Base-by-base conservation (phyloP, 2,888 invertebrate species). In the Tetheella fluctuosa region DNA sequence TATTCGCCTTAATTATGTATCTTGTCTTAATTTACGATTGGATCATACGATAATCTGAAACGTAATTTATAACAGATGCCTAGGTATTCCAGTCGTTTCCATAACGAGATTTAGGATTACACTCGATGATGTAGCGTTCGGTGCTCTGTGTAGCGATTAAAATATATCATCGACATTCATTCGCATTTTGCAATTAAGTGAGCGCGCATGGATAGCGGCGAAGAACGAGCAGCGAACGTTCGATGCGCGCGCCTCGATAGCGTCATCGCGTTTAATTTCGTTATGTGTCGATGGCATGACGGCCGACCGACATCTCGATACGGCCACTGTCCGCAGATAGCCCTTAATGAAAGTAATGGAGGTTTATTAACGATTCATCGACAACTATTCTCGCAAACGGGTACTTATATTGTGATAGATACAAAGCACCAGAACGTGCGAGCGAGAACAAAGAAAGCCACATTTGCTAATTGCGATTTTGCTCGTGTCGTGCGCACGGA, bases 1-100 rank as follows among this genome's bases (percentile, higher is more conserved):
- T 92, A 92, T 93, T 93, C 89, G 81, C 92, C 91, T 93, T 93
- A 93, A 93, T 93, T 93, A 93, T 93, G 93, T 93, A 93, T 93
- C 93, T 93, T 93, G 93, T 93, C 93, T 93, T 93, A 92, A 93
- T 93, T 93, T 93, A 93, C 93, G 93, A 93, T 93, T 93, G 91
- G 90, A 93, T 93, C 93, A 93, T 92, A 92, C 87, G 93, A 93
- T 93, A 93, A 93, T 92, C 92, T 88, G 89, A 81, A 89, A 81
- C 82, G 83, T 90, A 89, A 92, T 93, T 92, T 92, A 93, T 91
- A 91, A 86, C 86, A 84, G 88, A 89, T 89, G 89, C 90, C 87
- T 91, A 90, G 86, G 89, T 90, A 91, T 90, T 86, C 88, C 82
- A 86, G 83, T 86, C 84, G 88, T 88, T 90, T 90, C 90, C 90